Percentiles rank a stretch among this genome's conserved stretches.
phyloP scores from a whole-genome alignment of 2,797 vertebrate species.

The Bryconaethiops microstoma region DNA sequence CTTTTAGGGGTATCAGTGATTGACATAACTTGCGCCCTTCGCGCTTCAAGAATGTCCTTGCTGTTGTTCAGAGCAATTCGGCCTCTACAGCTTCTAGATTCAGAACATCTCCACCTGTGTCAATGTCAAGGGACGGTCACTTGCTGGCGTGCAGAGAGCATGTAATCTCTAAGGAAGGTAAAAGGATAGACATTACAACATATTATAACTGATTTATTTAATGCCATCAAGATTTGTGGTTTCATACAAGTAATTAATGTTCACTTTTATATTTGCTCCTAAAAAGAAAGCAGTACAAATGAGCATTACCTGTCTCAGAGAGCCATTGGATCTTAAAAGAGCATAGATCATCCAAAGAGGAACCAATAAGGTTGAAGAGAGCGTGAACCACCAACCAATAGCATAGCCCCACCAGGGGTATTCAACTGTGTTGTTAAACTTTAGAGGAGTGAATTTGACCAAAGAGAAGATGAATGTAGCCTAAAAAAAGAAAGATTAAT shows the following conservation, averaged over 20 bases:
- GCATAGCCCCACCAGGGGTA: conserved; percentile 84
- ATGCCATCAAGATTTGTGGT: neutral
- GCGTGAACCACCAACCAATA: conserved; percentile 80
- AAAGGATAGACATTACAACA: conserved; percentile 23
- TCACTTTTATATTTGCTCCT: too few relatives aligned
- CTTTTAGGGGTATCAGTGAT: neutral
- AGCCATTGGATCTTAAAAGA: conserved; percentile 70
- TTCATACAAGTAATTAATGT: too few relatives aligned
- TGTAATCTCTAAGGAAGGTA: conserved; percentile 69
- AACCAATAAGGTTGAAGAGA: conserved; percentile 80
- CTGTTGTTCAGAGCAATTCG: neutral
- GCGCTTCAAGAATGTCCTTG: conserved; percentile 26
- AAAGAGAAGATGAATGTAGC: conserved; percentile 79
- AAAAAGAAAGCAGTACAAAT: neutral
- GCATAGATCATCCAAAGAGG: conserved; percentile 77
- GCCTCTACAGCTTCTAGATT: conserved; percentile 42
- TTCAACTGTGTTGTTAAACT: conserved; percentile 75
- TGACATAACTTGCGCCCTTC: conserved; percentile 13
- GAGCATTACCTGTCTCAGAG: conserved; percentile 70
- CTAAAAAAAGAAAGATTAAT: conserved; percentile 57
- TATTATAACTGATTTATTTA: neutral
- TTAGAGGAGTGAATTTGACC: conserved; percentile 78
- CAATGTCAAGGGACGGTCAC: conserved; percentile 64
- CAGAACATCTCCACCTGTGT: conserved; percentile 59
- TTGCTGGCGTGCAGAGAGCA: conserved; percentile 71